phyloP scores from a whole-genome alignment of 2,797 vertebrate genomes.

The Sebastes alutus region DNA sequence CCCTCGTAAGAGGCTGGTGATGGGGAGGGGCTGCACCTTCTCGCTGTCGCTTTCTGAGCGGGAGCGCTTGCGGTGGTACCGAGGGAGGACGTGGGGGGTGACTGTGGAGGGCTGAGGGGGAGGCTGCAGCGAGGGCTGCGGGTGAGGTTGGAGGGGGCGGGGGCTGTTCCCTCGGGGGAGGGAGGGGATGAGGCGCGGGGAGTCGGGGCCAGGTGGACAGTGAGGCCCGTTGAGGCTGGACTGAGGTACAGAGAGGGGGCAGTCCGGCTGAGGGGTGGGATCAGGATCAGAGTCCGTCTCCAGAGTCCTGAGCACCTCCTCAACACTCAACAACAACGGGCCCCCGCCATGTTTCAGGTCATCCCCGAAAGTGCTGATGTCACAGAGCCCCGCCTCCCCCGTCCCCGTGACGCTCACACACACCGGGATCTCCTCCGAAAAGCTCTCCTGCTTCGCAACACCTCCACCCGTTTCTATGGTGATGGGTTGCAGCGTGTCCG shows the following conservation, averaged over 20 bases:
- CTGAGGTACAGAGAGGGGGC: constrained; percentile 77
- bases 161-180: constrained; percentile 72
- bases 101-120: constrained; percentile 82
- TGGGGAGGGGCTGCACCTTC: constrained; percentile 94
- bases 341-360: constrained; percentile 92
- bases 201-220: constrained; percentile 73
- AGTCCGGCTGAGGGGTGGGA: constrained; percentile 70
- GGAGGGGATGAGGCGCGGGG: constrained; percentile 72
- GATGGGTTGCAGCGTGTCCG: constrained; percentile 82
- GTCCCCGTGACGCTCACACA: constrained; percentile 86
- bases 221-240: constrained; percentile 87
- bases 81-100: constrained; percentile 86
- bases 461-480: constrained; percentile 70
- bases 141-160: constrained; percentile 81
- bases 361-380: constrained; percentile 89
- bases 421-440: constrained; percentile 86
- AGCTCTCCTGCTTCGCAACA: constrained; percentile 87
- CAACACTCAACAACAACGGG: constrained; percentile 92
- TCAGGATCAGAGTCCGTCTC: constrained; percentile 89
- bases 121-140: constrained; percentile 81
- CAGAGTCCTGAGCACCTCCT: constrained; percentile 96
- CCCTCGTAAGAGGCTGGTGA: constrained; percentile 92
- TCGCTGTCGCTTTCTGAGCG: constrained; percentile 98
- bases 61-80: constrained; percentile 93
- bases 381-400: constrained; percentile 85